These are phyloP conservation scores for Ametastegia equiseti DNA, from an alignment of 2,888 invertebrate species.

Conservation along the genomic window DNA sequence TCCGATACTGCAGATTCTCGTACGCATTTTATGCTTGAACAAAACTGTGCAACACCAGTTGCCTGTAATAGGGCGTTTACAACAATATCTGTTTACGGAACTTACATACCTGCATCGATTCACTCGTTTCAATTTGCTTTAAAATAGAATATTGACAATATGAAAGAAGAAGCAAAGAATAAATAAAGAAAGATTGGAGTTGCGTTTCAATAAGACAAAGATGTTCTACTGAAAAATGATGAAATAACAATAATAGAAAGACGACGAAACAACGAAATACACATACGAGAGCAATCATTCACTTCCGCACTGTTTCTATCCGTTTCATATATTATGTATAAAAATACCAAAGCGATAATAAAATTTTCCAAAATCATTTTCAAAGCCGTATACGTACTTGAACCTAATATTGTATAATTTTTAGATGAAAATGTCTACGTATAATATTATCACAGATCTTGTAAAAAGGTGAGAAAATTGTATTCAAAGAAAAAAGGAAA, in stretches of 20 bases:
- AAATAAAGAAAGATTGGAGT: neutral
- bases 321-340: neutral
- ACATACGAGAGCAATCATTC: neutral
- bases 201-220: neutral
- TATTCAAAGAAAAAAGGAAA: neutral
- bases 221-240: neutral
- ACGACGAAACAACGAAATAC: slow-evolving; percentile 1
- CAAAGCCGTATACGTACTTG: neutral
- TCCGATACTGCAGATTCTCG: too few relatives aligned
- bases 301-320: neutral
- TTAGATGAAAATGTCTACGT: neutral
- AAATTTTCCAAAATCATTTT: neutral
- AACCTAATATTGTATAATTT: neutral
- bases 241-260: neutral
- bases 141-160: neutral
- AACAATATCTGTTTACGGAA: neutral
- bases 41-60: neutral
- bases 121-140: neutral
- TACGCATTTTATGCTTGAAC: too few relatives aligned
- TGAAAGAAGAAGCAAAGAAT: neutral
- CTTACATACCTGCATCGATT: too few relatives aligned
- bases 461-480: too few relatives aligned
- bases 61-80: neutral
- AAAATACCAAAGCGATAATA: neutral
- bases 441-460: neutral